Evolutionary conservation across 2,113 vertebrate species (phyloP).

Genomic region (Antechinus flavipes): DNA sequence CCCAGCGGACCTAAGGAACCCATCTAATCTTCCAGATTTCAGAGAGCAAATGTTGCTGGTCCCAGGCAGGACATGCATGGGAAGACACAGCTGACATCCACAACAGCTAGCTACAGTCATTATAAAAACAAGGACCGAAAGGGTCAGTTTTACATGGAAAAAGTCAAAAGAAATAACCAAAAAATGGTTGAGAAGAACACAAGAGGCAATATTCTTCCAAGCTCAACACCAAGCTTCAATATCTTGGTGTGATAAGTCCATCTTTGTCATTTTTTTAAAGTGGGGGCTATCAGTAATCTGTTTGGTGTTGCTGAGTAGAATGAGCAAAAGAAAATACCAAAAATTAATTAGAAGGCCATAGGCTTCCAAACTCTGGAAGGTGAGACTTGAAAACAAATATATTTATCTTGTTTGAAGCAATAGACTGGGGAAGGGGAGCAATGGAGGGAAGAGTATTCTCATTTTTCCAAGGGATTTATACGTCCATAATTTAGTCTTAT

Average conservation of each 20-base stretch:
- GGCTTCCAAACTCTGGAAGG: neutral
- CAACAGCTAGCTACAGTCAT: conserved; percentile 69
- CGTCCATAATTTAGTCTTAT: neutral
- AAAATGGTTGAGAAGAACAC: conserved; percentile 47
- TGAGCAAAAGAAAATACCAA: conserved; percentile 25
- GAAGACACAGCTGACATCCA: conserved; percentile 51
- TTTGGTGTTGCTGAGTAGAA: conserved; percentile 53
- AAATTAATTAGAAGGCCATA: conserved; percentile 1
- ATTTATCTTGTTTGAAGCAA: neutral
- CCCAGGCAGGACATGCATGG: conserved; percentile 74
- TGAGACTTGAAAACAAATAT: conserved; percentile 18
- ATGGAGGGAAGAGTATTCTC: neutral
- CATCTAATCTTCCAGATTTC: neutral
- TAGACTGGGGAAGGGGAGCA: neutral
- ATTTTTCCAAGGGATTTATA: neutral
- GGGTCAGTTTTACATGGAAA: neutral
- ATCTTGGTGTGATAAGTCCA: conserved; percentile 78
- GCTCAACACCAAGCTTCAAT: conserved; percentile 53
- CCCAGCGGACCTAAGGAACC: neutral
- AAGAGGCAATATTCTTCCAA: conserved; percentile 60
- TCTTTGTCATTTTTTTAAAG: conserved; percentile 57
- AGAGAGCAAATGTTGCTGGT: conserved; percentile 70
- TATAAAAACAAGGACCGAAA: conserved; percentile 57
- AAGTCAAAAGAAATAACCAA: neutral
- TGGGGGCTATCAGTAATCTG: neutral